Evolutionary conservation across 2,113 vertebrate genomes (phyloP).

Genomic region (Actinemys pallida): DNA sequence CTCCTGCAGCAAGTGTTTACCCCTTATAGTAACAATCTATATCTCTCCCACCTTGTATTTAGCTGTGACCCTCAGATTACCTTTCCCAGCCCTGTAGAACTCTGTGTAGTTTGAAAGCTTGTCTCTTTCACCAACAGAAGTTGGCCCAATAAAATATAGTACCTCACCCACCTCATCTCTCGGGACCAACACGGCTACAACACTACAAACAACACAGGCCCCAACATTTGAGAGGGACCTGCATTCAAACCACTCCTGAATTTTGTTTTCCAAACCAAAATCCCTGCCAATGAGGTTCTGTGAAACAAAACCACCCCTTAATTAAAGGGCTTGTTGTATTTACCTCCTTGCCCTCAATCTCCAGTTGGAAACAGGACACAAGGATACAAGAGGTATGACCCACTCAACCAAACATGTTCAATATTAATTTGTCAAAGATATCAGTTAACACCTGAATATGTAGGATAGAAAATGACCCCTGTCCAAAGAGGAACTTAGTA

Average conservation of each 20-base stretch:
- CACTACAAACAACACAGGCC: background rate
- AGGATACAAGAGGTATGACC: conserved; percentile 44
- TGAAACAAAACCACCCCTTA: background rate
- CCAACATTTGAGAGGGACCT: background rate
- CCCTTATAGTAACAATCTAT: background rate
- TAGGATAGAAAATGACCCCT: conserved; percentile 48
- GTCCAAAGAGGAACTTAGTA: conserved; percentile 48
- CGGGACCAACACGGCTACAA: background rate
- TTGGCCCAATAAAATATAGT: background rate
- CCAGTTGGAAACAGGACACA: background rate
- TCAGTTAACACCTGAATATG: conserved; percentile 62
- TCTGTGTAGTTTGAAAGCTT: background rate
- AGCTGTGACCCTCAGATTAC: background rate
- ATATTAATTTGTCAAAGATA: conserved; percentile 60
- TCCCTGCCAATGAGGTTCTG: background rate
- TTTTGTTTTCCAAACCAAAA: background rate
- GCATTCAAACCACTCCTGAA: background rate
- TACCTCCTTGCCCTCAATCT: background rate
- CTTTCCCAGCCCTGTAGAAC: background rate
- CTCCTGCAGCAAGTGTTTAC: background rate
- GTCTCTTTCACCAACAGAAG: background rate
- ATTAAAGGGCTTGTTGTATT: background rate
- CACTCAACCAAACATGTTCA: conserved; percentile 3
- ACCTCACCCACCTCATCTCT: background rate
- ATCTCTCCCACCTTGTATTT: background rate